Base-by-base conservation (phyloP, 2,797 vertebrate species). In the Florisuga fusca region DNA sequence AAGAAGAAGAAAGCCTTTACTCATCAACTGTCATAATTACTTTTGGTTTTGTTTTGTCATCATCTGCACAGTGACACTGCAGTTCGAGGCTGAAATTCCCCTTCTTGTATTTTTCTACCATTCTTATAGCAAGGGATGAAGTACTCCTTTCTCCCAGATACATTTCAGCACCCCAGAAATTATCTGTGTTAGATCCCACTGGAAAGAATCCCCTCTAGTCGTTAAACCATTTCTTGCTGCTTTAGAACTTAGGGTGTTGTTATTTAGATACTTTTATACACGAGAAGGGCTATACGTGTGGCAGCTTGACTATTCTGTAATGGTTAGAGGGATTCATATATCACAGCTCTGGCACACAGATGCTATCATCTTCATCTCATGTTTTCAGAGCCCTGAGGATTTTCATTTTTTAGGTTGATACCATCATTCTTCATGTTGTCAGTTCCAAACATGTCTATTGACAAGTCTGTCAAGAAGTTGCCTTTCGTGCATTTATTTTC, bases 371-470 rank as follows among this genome's bases (percentile, higher is more conserved):
- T 84, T 84, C 73, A 68, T 69, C 71, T 88, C 20, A 1, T 86
- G 83, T 83, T 96, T 95, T 94, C 87, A 90, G 73, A 94, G 73
- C 94, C 94, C 66, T 13, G 34, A 87, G 92, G 87, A 86, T 72
- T 93, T 95, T 75, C 38, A 90, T 93, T 87, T 95, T 92, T 96
- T 80, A 96, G 50, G 41, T 17, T 81, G 89, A 88, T 93, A 71
- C 36, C 50, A n/a, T 74, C 76, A 95, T 97, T 96, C 86, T 85
- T 96, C 93, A 95, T 79, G 64, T 51, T 93, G 95, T 87, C 94
- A 90, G 69, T 87, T 91, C 85, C 85, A 93, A 96, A 91, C 51
- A 64, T 3, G 11, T 67, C 36, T 94, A 95, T 96, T 96, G 97
- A 96, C 95, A 96, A 89, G 67, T 54, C 87, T 93, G 89, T 84